These are phyloP conservation scores for Palythoa heliodiscus DNA, from an alignment of 92 coral and sea anemone species.

Conservation along the genomic window DNA sequence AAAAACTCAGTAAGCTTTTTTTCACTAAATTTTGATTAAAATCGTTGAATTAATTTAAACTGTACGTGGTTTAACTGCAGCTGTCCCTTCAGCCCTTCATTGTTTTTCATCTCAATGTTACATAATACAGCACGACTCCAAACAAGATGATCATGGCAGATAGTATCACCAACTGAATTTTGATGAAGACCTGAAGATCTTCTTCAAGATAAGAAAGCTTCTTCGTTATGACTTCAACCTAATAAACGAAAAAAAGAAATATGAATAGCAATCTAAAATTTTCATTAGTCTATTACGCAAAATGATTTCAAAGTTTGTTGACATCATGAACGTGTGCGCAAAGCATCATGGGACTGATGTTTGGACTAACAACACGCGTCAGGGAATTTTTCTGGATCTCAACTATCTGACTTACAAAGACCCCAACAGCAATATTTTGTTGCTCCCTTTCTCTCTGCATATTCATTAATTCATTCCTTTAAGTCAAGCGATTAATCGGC, in stretches of 20 bases:
- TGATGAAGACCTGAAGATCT: conserved; percentile 81
- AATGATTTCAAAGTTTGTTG: not conserved
- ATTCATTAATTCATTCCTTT: too few species aligned
- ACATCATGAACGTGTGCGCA: too few species aligned
- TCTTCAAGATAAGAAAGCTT: conserved; percentile 74
- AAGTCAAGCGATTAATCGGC: too few species aligned
- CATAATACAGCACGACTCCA: conserved; percentile 73
- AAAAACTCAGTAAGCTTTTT: too few species aligned
- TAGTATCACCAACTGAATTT: conserved; percentile 78
- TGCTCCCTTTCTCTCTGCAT: too few species aligned
- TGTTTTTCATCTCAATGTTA: conserved; percentile 31
- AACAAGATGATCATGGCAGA: conserved; percentile 76
- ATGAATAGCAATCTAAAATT: not conserved
- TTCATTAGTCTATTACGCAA: not conserved
- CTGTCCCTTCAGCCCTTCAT: not conserved
- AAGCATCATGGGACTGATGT: too few species aligned
- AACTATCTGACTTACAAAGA: too few species aligned
- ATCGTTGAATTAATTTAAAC: too few species aligned
- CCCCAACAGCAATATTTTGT: too few species aligned
- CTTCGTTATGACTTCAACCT: conserved; percentile 70
- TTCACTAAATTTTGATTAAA: too few species aligned
- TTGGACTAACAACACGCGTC: too few species aligned
- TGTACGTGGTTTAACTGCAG: not conserved
- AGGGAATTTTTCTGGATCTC: too few species aligned
- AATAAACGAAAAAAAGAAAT: not conserved